Evolutionary conservation across 2,113 vertebrate genomes (phyloP).

Genomic region (Pomatorhinus ruficollis): DNA sequence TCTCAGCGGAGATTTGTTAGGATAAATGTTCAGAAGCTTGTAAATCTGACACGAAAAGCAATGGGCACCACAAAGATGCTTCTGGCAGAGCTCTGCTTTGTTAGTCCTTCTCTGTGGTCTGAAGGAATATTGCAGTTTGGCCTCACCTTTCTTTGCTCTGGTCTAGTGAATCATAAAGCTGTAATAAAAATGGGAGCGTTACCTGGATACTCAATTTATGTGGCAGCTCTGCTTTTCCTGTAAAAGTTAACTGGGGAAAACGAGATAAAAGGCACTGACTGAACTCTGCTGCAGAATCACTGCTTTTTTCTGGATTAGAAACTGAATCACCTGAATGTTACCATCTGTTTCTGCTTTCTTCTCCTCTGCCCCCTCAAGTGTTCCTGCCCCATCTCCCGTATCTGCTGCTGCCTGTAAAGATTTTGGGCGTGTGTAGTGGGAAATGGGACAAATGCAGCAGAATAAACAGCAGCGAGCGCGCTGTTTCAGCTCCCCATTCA

Average conservation of each 20-base stretch:
- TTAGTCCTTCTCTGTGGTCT: rapidly evolving
- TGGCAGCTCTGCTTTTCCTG: neutral
- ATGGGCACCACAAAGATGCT: neutral
- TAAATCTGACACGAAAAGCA: neutral
- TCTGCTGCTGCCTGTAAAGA: neutral
- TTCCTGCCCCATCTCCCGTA: neutral
- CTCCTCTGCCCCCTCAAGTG: neutral
- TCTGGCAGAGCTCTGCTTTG: neutral
- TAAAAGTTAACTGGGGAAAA: neutral
- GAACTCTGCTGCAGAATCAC: neutral
- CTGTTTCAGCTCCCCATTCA: rapidly evolving
- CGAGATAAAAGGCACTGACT: neutral
- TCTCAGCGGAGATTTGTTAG: neutral
- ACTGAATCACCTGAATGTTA: neutral
- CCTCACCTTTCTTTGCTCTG: neutral
- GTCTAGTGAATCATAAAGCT: neutral
- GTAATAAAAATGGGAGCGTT: neutral
- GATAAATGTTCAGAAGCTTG: neutral
- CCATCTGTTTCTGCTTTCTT: neutral
- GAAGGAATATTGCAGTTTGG: neutral
- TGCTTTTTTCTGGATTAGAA: neutral
- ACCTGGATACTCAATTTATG: neutral
- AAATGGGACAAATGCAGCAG: neutral
- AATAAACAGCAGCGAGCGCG: rapidly evolving
- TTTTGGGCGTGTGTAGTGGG: neutral